These are phyloP conservation scores for Esox niger DNA, from an alignment of 2,113 vertebrate genomes.

Conservation along the genomic window DNA sequence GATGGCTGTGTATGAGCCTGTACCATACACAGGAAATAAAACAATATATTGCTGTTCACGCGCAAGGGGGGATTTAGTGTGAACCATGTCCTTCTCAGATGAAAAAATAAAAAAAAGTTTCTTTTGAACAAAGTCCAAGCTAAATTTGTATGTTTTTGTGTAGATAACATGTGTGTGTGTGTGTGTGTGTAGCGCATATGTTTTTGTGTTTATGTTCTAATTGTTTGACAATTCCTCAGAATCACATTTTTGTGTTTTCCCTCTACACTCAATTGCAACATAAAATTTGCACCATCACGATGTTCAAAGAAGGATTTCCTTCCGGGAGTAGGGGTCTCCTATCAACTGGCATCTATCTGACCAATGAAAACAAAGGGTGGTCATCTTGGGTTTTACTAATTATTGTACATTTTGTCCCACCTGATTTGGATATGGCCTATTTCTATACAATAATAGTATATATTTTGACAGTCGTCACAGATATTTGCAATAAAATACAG, in stretches of 20 bases:
- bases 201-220: neutral
- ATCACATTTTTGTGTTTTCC: constrained; percentile 16
- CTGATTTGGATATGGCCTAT: neutral
- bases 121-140: neutral
- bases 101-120: neutral
- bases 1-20: constrained; percentile 14
- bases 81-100: constrained; percentile 16
- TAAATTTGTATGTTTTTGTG: constrained; percentile 12
- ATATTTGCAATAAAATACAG: neutral
- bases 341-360: too few relatives aligned
- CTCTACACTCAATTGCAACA: constrained; percentile 12
- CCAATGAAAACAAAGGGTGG: neutral
- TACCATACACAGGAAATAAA: constrained; percentile 2
- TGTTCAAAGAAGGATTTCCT: too few relatives aligned
- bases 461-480: constrained; percentile 2
- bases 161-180: constrained; percentile 1
- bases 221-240: constrained; percentile 4
- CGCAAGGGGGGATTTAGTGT: constrained; percentile 13
- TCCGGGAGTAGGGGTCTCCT: too few relatives aligned
- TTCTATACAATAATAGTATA: neutral
- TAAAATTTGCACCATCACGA: constrained; percentile 6
- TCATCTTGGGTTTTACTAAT: neutral
- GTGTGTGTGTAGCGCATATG: neutral
- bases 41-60: constrained; percentile 22
- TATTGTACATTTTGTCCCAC: neutral